Conservation (phyloP, 2,797 vertebrate genomes). For the Channa striata region DNA sequence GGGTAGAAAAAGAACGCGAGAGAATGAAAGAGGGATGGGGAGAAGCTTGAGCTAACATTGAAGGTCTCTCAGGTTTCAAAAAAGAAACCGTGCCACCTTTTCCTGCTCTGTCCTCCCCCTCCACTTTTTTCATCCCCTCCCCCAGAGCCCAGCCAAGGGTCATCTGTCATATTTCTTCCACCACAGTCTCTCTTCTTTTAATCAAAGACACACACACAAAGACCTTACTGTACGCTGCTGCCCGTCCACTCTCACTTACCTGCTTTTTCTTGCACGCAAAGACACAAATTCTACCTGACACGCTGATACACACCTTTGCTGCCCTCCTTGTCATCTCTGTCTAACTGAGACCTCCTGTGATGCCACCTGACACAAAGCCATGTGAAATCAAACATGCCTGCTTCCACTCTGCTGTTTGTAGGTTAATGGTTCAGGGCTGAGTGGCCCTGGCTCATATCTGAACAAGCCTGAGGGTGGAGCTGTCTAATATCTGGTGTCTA, state of each 20-base stretch:
- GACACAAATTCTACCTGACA: conserved; percentile 47
- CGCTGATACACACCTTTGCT: conserved; percentile 45
- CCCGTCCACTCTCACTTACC: conserved; percentile 19
- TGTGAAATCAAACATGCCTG: conserved; percentile 52
- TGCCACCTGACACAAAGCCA: conserved; percentile 58
- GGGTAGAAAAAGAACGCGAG: conserved; percentile 51
- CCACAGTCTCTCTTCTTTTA: conserved; percentile 49
- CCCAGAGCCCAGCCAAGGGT: conserved; percentile 61
- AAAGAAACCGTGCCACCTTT: conserved; percentile 52
- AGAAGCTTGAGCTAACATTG: conserved; percentile 30
- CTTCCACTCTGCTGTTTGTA: conserved; percentile 34
- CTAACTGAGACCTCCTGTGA: conserved; percentile 62
- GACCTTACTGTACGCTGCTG: conserved; percentile 16
- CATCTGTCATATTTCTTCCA: conserved; percentile 40
- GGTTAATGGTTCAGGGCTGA: conserved; percentile 56
- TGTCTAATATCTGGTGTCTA: conserved; percentile 61
- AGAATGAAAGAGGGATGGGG: conserved; percentile 26
- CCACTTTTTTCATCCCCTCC: conserved; percentile 24
- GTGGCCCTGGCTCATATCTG: conserved; percentile 55
- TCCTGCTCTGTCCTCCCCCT: neutral
- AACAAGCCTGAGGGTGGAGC: conserved; percentile 41
- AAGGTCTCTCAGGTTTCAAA: conserved; percentile 71
- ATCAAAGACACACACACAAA: conserved; percentile 62
- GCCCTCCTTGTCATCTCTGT: conserved; percentile 63
- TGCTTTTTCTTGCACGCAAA: conserved; percentile 45